Evolutionary conservation across 1,140 invertebrate genomes (phyloP).

Genomic region (Sycophaga agraensis): DNA sequence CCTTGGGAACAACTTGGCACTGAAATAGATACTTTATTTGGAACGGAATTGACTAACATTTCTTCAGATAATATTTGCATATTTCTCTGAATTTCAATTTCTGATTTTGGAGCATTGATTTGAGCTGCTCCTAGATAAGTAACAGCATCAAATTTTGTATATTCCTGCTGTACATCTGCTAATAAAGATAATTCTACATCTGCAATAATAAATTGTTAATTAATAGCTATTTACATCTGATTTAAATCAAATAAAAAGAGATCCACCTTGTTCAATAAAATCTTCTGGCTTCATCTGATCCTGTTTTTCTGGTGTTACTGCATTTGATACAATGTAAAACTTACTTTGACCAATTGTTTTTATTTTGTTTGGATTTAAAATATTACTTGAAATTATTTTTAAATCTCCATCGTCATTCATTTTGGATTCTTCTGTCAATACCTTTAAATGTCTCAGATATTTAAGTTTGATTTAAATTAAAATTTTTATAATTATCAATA

Average conservation of each 20-base stretch:
- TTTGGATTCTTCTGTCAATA: conserved; percentile 55
- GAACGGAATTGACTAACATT: conserved; percentile 57
- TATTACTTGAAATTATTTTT: conserved; percentile 34
- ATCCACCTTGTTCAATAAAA: conserved; percentile 68
- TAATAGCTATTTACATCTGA: neutral
- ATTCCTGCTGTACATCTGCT: conserved; percentile 80
- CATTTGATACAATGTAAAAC: conserved; percentile 49
- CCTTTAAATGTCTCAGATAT: too few relatives aligned
- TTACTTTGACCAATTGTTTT: conserved; percentile 55
- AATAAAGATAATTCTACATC: conserved; percentile 56
- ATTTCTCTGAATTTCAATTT: conserved; percentile 92
- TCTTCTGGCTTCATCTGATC: conserved; percentile 76
- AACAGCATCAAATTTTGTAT: conserved; percentile 89
- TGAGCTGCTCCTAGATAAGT: conserved; percentile 91
- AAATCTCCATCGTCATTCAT: conserved; percentile 46
- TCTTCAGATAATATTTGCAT: conserved; percentile 86
- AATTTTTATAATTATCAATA: neutral
- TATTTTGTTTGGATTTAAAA: conserved; percentile 36
- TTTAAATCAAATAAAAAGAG: too few relatives aligned
- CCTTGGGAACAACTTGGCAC: conserved; percentile 88
- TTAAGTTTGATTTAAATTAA: neutral
- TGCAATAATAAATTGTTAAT: conserved; percentile 25
- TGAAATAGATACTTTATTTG: conserved; percentile 85
- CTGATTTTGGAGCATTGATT: conserved; percentile 91
- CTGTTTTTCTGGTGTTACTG: conserved; percentile 67